Conservation (phyloP, 2,113 vertebrate species). For the Cavia porcellus region DNA sequence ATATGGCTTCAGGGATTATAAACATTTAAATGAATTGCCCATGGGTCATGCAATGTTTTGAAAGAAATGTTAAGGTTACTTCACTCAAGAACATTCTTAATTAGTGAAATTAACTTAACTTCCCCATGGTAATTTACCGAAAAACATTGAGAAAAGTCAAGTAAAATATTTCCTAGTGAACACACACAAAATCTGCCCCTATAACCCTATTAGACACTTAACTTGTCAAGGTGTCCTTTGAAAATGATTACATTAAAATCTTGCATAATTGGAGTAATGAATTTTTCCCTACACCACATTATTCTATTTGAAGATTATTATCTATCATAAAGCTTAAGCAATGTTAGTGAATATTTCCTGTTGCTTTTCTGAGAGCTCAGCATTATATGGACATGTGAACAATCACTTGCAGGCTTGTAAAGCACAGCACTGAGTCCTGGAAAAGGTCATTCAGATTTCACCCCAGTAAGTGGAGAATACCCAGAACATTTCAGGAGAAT, state of each 20-base stretch:
- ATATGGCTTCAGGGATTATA: constrained; percentile 36
- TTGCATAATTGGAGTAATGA: constrained; percentile 22
- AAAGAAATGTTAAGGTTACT: constrained; percentile 61
- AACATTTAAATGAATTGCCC: constrained; percentile 63
- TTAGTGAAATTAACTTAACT: constrained; percentile 66
- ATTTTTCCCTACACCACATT: not conserved
- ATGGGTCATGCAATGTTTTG: constrained; percentile 13
- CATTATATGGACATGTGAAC: not conserved
- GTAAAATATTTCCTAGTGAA: constrained; percentile 22
- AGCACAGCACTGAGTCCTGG: not conserved
- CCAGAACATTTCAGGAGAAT: not conserved
- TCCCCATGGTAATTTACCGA: constrained; percentile 39
- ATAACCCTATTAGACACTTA: constrained; percentile 10
- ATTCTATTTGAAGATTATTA: constrained; percentile 29
- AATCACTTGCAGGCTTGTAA: not conserved
- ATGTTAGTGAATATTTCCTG: not conserved
- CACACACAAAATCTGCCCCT: not conserved
- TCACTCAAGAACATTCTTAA: constrained; percentile 65
- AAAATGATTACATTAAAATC: constrained; percentile 57
- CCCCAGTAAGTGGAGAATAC: not conserved
- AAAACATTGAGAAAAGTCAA: constrained; percentile 59
- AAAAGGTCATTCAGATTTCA: not conserved
- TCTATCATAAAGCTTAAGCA: constrained; percentile 36
- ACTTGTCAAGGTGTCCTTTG: constrained; percentile 36
- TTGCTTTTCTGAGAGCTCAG: not conserved